Percentiles rank a stretch among this genome's conserved stretches.
These are phyloP conservation scores for Athene cunicularia DNA, from an alignment of 2,113 vertebrate species.

Conservation along the genomic window DNA sequence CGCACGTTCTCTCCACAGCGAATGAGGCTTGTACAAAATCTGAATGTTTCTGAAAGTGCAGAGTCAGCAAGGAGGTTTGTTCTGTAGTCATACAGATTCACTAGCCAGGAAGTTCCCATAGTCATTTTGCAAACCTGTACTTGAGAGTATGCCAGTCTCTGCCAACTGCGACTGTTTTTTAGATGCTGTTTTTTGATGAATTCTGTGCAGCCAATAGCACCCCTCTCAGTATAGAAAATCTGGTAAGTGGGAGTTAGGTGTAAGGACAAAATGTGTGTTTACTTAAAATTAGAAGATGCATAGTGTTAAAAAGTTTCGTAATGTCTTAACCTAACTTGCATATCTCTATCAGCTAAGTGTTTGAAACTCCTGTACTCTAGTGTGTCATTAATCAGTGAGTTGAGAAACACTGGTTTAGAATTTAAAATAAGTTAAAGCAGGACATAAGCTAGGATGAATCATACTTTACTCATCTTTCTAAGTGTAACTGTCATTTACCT, in stretches of 20 bases:
- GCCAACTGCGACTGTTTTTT: neutral
- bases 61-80: neutral
- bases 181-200: neutral
- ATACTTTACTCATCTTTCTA: constrained; percentile 35
- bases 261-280: constrained; percentile 64
- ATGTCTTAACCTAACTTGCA: constrained; percentile 33
- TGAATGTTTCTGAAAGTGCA: neutral
- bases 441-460: constrained; percentile 47
- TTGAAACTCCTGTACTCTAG: constrained; percentile 10
- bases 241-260: constrained; percentile 70
- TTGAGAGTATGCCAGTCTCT: constrained; percentile 9
- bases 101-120: neutral
- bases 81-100: neutral
- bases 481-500: constrained; percentile 20
- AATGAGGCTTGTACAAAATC: neutral
- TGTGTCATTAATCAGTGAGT: constrained; percentile 10
- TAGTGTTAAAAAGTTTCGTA: constrained; percentile 39
- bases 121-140: constrained; percentile 6
- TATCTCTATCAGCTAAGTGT: constrained; percentile 38
- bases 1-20: rapidly evolving
- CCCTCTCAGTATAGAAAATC: constrained; percentile 47
- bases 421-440: constrained; percentile 29
- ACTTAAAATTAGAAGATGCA: constrained; percentile 61
- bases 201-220: constrained; percentile 12
- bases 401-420: neutral